Evolutionary conservation across 2,113 vertebrate species (phyloP), one percentile per base, ranked within the genome.

Genomic region (Rhizomys pruinosus): DNA sequence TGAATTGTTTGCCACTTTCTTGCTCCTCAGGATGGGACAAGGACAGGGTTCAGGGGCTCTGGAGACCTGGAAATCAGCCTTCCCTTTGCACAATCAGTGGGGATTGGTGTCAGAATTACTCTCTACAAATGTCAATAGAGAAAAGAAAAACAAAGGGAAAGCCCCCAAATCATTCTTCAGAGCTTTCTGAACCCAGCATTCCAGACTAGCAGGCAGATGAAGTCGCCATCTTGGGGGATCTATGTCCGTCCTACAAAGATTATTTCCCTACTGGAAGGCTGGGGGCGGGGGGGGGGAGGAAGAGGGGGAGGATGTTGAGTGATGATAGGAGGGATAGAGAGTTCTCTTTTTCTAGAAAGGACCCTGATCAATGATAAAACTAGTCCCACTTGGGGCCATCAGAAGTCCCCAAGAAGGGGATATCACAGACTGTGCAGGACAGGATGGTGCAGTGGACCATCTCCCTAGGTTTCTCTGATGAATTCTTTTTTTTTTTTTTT

Each of bases 271-370:
- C 77, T 78, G 5, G 69, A n/a, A 80, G 37, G 20, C 44, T 39
- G 19, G 6, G 27, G 19, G 23, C n/a, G 0, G n/a, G 19, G 34
- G 25, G 19, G 6, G 27, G 19, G 23, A 42, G 0, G n/a, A 23
- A 39, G 25, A n/a, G 15, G 37, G 22, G 39, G n/a, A 52, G 44
- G 34, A 25, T 52, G 39, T 15, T 64, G 39, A 37, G 5, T 25
- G 16, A 64, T 16, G 32, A 19, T 2, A 4, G 29, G 10, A 20
- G 29, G 4, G 9, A 3, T 0, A 0, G 42, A 42, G 20, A 34
- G 29, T 37, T 10, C 11, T 52, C 1, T 32, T 22, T 66, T 20
- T 59, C 44, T 68, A 61, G 57, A 79, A 68, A 91, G 4, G 66
- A 47, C 20, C 5, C 66, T 80, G 73, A 52, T 0, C 19, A 63